A percentile compares a stretch with the other conserved stretches of the same genome.
These are phyloP conservation scores for Glyphotaelius pellucidus DNA, from an alignment of 2,888 invertebrate species.

Conservation along the genomic window DNA sequence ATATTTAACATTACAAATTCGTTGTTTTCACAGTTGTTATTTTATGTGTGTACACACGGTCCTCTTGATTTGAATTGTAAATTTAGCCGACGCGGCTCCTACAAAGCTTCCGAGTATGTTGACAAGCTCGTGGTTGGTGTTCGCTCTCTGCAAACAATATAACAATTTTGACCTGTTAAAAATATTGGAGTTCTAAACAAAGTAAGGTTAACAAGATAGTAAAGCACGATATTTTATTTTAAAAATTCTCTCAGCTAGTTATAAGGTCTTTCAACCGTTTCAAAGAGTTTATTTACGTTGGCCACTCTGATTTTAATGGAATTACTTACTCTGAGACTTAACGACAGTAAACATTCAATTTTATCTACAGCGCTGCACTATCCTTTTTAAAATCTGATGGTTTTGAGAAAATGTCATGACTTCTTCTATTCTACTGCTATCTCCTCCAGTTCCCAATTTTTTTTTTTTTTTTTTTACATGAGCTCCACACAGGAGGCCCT, in stretches of 20 bases:
- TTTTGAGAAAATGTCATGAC: neutral
- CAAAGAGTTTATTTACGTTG: neutral
- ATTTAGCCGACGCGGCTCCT: neutral
- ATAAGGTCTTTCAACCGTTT: neutral
- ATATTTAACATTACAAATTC: neutral
- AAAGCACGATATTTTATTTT: neutral
- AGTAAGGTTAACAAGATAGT: neutral
- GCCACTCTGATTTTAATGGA: neutral
- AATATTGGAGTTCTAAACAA: neutral
- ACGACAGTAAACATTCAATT: neutral
- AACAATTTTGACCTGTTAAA: neutral
- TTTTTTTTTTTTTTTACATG: no score
- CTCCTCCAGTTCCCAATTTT: neutral
- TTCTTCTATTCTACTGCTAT: neutral
- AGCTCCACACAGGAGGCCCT: no score
- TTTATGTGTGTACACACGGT: neutral
- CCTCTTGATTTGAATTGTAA: neutral
- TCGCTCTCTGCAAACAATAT: neutral
- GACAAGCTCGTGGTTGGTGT: neutral
- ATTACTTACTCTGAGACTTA: neutral
- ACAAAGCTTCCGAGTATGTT: neutral
- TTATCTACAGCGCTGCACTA: no score
- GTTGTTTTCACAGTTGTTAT: neutral
- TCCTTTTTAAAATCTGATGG: neutral
- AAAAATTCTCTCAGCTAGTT: no score